A percentile compares a stretch with the other conserved stretches of the same genome.
Conservation (phyloP, 2,113 vertebrate species). For the Arothron firmamentum region DNA sequence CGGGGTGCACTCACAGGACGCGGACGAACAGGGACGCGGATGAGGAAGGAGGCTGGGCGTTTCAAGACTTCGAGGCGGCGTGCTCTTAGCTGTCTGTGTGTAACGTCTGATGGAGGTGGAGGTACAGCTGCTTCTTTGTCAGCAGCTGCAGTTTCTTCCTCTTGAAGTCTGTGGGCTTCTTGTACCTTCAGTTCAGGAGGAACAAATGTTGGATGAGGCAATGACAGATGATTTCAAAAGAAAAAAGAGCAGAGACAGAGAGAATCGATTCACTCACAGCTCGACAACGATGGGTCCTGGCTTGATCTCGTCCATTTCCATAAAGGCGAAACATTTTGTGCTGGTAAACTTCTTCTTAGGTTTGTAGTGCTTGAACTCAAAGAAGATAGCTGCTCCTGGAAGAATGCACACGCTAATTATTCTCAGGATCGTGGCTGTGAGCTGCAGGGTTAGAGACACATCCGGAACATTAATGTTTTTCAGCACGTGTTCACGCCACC, state of each 20-base stretch:
- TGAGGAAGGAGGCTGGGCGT: constrained; percentile 29
- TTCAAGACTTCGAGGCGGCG: background rate
- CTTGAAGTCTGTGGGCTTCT: constrained; percentile 99
- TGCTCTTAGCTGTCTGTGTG: constrained; percentile 86
- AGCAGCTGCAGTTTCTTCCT: constrained; percentile 96
- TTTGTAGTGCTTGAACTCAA: constrained; percentile 99
- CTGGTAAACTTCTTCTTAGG: constrained; percentile 98
- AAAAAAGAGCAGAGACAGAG: background rate
- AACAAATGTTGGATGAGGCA: background rate
- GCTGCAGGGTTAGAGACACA: no score
- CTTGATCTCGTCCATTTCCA: constrained; percentile 99
- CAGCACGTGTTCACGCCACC: no score
- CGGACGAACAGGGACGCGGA: constrained; percentile 16
- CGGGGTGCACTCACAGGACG: no score
- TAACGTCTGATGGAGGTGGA: constrained; percentile 94
- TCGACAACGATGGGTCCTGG: constrained; percentile 93
- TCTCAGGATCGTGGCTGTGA: no score
- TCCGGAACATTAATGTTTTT: no score
- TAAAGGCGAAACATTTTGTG: constrained; percentile 98
- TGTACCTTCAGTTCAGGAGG: constrained; percentile 81
- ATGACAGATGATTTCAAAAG: background rate
- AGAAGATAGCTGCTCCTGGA: constrained; percentile 95
- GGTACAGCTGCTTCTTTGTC: constrained; percentile 98
- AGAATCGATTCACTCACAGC: constrained; percentile 80
- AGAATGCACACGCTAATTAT: no score